These are phyloP conservation scores for Mycalesis mineus DNA, from an alignment of 2,888 invertebrate genomes.

Conservation along the genomic window DNA sequence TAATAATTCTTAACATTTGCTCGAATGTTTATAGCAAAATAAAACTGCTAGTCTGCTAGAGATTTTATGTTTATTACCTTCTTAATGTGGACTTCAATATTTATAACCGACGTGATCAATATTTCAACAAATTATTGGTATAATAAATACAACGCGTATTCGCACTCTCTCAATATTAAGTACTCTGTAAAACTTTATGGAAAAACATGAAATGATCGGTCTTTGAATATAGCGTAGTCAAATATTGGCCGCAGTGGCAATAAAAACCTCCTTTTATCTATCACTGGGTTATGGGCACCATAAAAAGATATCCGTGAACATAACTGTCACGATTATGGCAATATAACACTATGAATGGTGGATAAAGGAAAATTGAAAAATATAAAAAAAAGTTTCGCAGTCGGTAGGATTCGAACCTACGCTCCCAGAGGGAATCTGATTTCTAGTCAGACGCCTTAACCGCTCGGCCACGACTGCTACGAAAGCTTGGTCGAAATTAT, in stretches of 20 bases:
- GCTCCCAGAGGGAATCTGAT: slow-evolving; percentile 94
- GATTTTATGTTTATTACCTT: background rate
- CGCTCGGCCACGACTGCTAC: slow-evolving; percentile 90
- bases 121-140: background rate
- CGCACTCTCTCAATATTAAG: background rate
- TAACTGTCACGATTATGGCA: slow-evolving; percentile 19
- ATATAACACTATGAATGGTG: slow-evolving; percentile 2
- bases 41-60: background rate
- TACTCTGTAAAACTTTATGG: slow-evolving; percentile 22
- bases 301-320: slow-evolving; percentile 24
- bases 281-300: slow-evolving; percentile 19
- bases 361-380: background rate
- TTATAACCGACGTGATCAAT: background rate
- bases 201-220: slow-evolving; percentile 25
- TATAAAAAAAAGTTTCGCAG: slow-evolving; percentile 72
- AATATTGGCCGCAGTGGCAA: slow-evolving; percentile 21
- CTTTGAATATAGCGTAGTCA: slow-evolving; percentile 18
- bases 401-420: slow-evolving; percentile 94
- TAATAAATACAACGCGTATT: background rate
- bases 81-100: background rate
- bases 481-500: background rate
- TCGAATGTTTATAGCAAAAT: background rate
- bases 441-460: slow-evolving; percentile 94
- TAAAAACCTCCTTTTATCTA: slow-evolving; percentile 23
- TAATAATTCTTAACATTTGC: no score